Base-by-base conservation (phyloP, 2,113 vertebrate genomes). In the Lutjanus erythropterus region DNA sequence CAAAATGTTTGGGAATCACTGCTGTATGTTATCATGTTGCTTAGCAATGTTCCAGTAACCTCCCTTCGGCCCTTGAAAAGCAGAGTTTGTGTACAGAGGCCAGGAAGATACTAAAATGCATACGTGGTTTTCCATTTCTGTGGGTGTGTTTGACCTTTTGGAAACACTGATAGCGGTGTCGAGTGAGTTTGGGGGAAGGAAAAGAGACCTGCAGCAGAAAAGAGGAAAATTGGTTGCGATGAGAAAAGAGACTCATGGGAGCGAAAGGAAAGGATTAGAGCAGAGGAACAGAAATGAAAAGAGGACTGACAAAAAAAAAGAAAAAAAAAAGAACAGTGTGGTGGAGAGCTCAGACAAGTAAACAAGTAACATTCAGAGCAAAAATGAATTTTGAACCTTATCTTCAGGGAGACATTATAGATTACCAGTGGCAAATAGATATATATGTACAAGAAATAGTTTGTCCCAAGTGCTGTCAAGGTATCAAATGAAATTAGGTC, bases 61-160 rank as follows among this genome's bases (percentile, higher is more conserved):
- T 84, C 71, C 70, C 33, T 4, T 60, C 76, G 33, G 64, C 76
- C 82, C 78, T 86, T 55, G 15, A 64, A 73, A 74, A 52, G 46
- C 6, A 2, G n/a, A 65, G 74, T 78, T 80, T 87, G 83, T 84
- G 55, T 79, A 84, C 52, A 71, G 50, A 69, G 29, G 55, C 62
- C 21, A 21, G 58, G 37, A 41, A 70, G 68, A 83, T 64, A 69
- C 33, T 69, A 0, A 0, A 72, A 46, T 6, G 19, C 67, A 62
- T 49, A 27, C 33, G 49, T 68, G 78, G 56, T 84, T 86, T 89
- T 91, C 83, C 83, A 73, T 68, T 76, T 80, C 73, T 65, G 41
- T 76, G 81, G 71, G 84, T 67, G 91, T 89, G 82, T 86, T 71
- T 86, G 83, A 87, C 85, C 83, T 41, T 75, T 88, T 50, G 86